phyloP scores from a whole-genome alignment of 2,797 vertebrate species.

The Neopelma chrysocephalum region DNA sequence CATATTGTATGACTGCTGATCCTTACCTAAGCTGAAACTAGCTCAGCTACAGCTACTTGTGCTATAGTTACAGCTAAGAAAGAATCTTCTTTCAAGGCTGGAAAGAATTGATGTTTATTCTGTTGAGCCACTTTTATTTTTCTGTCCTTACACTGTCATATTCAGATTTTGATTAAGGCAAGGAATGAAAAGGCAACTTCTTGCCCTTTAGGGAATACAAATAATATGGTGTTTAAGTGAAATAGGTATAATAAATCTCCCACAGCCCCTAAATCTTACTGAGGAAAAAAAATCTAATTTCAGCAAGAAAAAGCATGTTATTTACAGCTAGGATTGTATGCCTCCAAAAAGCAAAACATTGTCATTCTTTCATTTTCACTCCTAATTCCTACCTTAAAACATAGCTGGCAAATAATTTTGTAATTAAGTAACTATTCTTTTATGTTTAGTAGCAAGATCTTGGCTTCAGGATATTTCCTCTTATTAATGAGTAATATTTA shows the following conservation, averaged over 20 bases:
- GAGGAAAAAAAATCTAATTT: slow-evolving; percentile 7
- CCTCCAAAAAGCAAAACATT: not conserved
- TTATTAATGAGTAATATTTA: slow-evolving; percentile 13
- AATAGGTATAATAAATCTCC: slow-evolving; percentile 19
- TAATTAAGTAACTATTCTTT: not conserved
- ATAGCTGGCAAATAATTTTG: slow-evolving; percentile 20
- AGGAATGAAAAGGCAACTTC: not conserved
- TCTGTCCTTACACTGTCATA: not conserved
- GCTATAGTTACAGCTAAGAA: not conserved
- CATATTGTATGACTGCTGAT: not conserved
- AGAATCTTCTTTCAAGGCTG: not conserved
- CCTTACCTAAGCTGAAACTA: not conserved
- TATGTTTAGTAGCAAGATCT: slow-evolving; percentile 36
- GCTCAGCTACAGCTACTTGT: not conserved
- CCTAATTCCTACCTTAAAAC: not conserved
- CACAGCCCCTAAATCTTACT: not conserved
- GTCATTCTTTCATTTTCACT: not conserved
- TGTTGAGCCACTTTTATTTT: not conserved
- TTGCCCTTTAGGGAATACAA: not conserved
- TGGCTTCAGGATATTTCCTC: slow-evolving; percentile 1
- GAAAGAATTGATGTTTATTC: not conserved
- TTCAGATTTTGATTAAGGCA: not conserved
- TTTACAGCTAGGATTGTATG: not conserved
- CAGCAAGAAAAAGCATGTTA: slow-evolving; percentile 13
- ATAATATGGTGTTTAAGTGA: not conserved